These are phyloP conservation scores for Hydrotaea cyrtoneurina DNA, from an alignment of 2,888 invertebrate species.

Conservation along the genomic window DNA sequence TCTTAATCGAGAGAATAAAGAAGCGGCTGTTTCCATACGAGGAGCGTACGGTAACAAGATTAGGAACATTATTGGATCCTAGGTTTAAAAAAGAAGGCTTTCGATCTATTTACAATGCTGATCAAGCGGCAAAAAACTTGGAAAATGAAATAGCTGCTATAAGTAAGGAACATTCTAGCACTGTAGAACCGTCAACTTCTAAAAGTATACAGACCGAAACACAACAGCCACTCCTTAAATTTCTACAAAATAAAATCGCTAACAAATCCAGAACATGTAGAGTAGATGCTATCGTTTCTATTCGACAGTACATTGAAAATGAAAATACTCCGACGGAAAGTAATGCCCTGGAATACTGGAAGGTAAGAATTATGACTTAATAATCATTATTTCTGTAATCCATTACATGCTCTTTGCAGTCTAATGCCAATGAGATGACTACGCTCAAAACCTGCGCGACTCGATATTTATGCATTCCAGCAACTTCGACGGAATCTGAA, in stretches of 20 bases:
- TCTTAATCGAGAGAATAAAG: background rate
- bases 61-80: too few species aligned
- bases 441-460: too few species aligned
- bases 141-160: background rate
- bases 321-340: background rate
- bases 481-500: too few species aligned
- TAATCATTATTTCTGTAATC: background rate
- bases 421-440: too few species aligned
- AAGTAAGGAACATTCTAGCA: background rate
- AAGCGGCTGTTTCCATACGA: constrained; percentile 8
- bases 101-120: background rate
- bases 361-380: background rate
- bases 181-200: background rate
- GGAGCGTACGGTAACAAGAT: too few species aligned
- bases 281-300: too few species aligned
- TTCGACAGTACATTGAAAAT: background rate
- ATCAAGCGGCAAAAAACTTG: background rate
- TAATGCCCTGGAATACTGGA: constrained; percentile 3
- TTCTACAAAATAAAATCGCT: background rate
- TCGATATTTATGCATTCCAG: background rate
- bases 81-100: too few species aligned
- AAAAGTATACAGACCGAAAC: background rate
- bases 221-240: too few species aligned
- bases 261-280: constrained; percentile 2
- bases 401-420: too few species aligned